Conservation (phyloP, 2,888 invertebrate species). For the Xestia sexstrigata region DNA sequence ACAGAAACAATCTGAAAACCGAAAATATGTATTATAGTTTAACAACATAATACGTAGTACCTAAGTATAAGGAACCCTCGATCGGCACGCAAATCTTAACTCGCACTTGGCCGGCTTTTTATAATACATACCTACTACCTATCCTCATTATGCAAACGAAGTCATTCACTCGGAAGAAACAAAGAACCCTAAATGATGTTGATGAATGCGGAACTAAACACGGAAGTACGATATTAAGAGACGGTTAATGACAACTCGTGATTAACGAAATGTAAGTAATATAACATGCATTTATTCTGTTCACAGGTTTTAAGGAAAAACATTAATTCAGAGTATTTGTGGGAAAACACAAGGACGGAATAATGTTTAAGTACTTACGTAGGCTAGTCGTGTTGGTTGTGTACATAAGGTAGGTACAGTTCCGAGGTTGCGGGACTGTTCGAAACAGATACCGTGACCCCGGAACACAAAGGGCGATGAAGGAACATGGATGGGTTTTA, state of each 20-base stretch:
- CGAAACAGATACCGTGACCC: too few relatives aligned
- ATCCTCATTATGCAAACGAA: slow-evolving; percentile 36
- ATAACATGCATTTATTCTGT: slow-evolving; percentile 37
- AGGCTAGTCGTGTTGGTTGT: slow-evolving; percentile 5
- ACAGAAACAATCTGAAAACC: too few relatives aligned
- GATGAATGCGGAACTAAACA: slow-evolving; percentile 58
- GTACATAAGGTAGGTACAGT: not conserved
- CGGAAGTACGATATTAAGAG: slow-evolving; percentile 60
- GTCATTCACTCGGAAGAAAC: slow-evolving; percentile 35
- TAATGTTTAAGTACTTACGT: slow-evolving; percentile 24
- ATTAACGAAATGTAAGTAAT: slow-evolving; percentile 40
- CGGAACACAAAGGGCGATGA: too few relatives aligned
- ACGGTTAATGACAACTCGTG: slow-evolving; percentile 46
- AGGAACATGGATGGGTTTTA: too few relatives aligned
- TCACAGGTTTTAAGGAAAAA: slow-evolving; percentile 35
- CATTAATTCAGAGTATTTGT: slow-evolving; percentile 26
- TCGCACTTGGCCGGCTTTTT: too few relatives aligned
- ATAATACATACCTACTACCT: too few relatives aligned
- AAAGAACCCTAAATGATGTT: slow-evolving; percentile 43
- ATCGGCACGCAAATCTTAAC: too few relatives aligned
- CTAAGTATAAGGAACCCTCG: too few relatives aligned
- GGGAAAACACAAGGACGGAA: slow-evolving; percentile 30
- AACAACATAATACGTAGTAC: too few relatives aligned
- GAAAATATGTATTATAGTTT: too few relatives aligned
- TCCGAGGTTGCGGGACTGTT: too few relatives aligned